Evolutionary conservation across 2,888 invertebrate genomes (phyloP), one percentile per base, ranked within the genome.

Genomic region (Melangyna quadrimaculata): DNA sequence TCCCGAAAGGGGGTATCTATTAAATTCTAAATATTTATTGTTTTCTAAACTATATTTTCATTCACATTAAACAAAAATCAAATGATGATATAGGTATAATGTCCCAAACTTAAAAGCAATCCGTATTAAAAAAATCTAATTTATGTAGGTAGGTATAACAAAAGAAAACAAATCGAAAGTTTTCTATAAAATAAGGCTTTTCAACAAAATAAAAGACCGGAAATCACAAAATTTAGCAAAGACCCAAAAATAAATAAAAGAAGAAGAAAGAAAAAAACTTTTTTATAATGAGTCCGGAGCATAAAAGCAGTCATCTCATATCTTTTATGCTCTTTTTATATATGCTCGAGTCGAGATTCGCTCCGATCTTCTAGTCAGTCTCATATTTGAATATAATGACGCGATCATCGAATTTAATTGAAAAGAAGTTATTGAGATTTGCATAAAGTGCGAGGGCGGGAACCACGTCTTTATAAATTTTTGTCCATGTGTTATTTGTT

Each of bases 361-460:
- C 57, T 77, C 70, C 22, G 71, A 80, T 72, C 75, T n/a, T 19
- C 32, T 14, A 45, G 27, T 19, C 71, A 75, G 65, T 72, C 61
- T 59, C 71, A 55, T n/a, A n/a, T n/a, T n/a, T n/a, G n/a, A n/a
- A n/a, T n/a, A n/a, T n/a, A n/a, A 71, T 74, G 78, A 70, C 55
- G 70, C 63, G 75, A 84, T 87, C 86, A 86, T 81, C 81, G 86
- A 87, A 87, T 78, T 57, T 75, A 87, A 86, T 87, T 87, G 87
- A 87, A 87, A 87, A 87, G 78, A 81, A 89, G 88, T 90, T 89
- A 90, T 90, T 90, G 90, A 90, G 90, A 90, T 90, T 90, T 90
- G 90, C 90, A 90, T 90, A 90, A 89, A 90, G 89, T 90, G 89
- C 88, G 89, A 87, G 77, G 71, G 72, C 86, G 79, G 78, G 61